Evolutionary conservation across 2,113 vertebrate genomes (phyloP).

Genomic region (Elephas maximus): DNA sequence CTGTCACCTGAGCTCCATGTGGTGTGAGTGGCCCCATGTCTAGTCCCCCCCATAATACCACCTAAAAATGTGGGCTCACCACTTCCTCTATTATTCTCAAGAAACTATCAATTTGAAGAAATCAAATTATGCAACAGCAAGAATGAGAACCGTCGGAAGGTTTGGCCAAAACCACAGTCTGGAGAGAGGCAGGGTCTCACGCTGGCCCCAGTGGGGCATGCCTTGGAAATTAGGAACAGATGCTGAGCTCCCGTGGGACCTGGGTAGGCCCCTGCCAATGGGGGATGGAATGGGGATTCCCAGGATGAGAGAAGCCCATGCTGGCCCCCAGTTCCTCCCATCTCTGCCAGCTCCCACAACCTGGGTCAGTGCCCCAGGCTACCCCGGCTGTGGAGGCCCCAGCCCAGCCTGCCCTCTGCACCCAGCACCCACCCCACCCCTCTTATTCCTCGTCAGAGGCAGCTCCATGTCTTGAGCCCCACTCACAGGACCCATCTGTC

Average conservation of each 20-base stretch:
- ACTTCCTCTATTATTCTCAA: slow-evolving; percentile 6
- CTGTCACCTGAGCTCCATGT: too few species aligned
- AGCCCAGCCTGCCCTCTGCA: neutral
- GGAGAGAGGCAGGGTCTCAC: neutral
- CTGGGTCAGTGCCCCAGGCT: neutral
- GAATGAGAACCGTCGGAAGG: neutral
- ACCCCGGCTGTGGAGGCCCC: too few species aligned
- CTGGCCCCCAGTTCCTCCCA: neutral
- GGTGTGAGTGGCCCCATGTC: neutral
- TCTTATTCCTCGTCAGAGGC: neutral
- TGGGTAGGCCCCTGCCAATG: neutral
- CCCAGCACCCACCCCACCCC: too few species aligned
- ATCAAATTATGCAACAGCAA: slow-evolving; percentile 26
- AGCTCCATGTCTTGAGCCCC: neutral
- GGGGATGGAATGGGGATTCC: neutral
- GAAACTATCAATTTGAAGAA: slow-evolving; percentile 4
- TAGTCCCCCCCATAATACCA: neutral
- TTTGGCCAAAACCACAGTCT: neutral
- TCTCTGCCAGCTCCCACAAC: neutral
- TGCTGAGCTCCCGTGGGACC: neutral
- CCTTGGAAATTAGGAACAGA: neutral
- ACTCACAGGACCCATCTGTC: neutral
- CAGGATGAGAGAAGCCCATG: too few species aligned
- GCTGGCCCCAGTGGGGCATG: too few species aligned
- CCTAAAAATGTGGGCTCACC: neutral